Percentiles rank a stretch among this genome's conserved stretches.
Evolutionary conservation across 1,140 invertebrate genomes (phyloP).

Genomic region (Oryctes rhinoceros): DNA sequence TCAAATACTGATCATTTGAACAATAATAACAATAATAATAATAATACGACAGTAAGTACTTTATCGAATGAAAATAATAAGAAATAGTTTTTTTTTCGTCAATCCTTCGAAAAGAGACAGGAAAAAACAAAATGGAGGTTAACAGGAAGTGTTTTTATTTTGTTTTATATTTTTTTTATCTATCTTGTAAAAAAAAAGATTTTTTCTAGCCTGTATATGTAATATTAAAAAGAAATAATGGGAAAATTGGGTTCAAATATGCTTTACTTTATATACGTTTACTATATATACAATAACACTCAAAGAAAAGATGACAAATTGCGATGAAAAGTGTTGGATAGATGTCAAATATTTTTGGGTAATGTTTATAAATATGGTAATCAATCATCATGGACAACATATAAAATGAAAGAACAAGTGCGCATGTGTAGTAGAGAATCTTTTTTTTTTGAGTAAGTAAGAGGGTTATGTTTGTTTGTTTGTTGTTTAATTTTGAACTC

Average conservation of each 20-base stretch:
- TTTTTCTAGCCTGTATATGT: constrained; percentile 33
- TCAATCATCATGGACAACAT: too few relatives aligned
- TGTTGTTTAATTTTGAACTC: too few relatives aligned
- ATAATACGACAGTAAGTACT: background rate
- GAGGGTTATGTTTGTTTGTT: too few relatives aligned
- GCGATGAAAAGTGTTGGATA: constrained; percentile 11
- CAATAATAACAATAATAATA: constrained; percentile 27
- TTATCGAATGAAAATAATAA: background rate
- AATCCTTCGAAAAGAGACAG: background rate
- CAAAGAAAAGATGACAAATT: constrained; percentile 36
- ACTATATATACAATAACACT: constrained; percentile 37
- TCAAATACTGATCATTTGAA: background rate
- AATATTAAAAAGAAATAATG: constrained; percentile 42
- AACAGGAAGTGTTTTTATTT: background rate
- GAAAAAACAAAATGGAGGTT: background rate
- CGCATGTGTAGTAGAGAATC: too few relatives aligned
- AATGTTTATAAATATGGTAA: background rate
- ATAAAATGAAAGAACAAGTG: too few relatives aligned
- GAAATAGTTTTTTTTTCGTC: background rate
- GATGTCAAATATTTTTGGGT: constrained; percentile 45
- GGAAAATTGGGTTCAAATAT: constrained; percentile 30
- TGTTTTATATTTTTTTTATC: constrained; percentile 1
- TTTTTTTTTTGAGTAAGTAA: too few relatives aligned
- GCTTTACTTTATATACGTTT: constrained; percentile 19
- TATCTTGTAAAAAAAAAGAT: constrained; percentile 1